Percentiles rank a stretch among this genome's conserved stretches.
Conservation (phyloP, 1,140 invertebrate species). For the Plectrocnemia conspersa region DNA sequence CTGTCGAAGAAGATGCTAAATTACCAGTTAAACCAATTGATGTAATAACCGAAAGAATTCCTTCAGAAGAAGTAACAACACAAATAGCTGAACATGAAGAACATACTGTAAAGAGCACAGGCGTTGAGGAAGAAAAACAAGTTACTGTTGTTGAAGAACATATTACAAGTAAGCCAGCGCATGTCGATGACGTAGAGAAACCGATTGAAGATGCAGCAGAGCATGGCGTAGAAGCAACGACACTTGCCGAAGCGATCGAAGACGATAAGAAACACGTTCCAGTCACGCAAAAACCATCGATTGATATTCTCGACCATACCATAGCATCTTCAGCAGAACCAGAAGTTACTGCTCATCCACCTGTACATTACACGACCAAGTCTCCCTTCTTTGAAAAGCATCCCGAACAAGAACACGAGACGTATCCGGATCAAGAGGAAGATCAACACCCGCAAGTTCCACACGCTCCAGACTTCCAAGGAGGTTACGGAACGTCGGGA, state of each 20-base stretch:
- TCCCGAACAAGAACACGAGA: constrained; percentile 32
- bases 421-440: constrained; percentile 39
- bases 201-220: not conserved
- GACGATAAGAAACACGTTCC: not conserved
- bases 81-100: not conserved
- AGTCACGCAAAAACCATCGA: not conserved
- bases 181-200: constrained; percentile 6
- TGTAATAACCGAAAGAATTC: no score
- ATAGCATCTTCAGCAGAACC: not conserved
- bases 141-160: constrained; percentile 1
- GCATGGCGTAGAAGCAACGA: not conserved
- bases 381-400: not conserved
- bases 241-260: not conserved
- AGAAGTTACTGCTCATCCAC: not conserved
- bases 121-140: not conserved
- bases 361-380: not conserved
- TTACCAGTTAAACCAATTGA: no score
- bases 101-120: not conserved
- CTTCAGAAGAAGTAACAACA: not conserved
- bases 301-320: not conserved
- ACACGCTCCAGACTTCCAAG: constrained; percentile 40
- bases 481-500: constrained; percentile 48
- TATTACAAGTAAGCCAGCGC: constrained; percentile 1
- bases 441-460: constrained; percentile 40
- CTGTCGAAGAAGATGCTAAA: no score